Evolutionary conservation across 2,113 vertebrate species (phyloP), one percentile per base, ranked within the genome.

Genomic region (Bubalus kerabau): DNA sequence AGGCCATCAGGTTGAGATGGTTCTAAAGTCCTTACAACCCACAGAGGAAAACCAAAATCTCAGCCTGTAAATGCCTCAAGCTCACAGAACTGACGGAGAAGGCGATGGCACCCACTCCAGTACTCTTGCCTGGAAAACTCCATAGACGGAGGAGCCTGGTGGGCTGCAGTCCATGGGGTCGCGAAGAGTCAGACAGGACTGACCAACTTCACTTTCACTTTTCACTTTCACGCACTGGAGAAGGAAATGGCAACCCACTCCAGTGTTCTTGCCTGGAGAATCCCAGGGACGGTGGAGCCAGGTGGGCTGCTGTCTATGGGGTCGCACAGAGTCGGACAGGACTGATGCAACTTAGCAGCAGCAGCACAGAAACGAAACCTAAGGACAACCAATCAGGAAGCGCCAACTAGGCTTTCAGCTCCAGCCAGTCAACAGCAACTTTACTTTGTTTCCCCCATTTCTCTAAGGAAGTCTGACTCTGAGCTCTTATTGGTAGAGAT

Each of bases 331-430:
- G 1, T 15, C 15, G 28, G 60, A 62, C 60, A 62, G 2, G 0
- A 62, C 28, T 62, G 59, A 60, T 0, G 12, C 0, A 1, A 15
- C 13, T 30, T 30, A 15, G 60, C 60, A 62, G 13, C 60, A 62
- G 60, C 60, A 62, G 6, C n/a, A 50, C 24, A n/a, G n/a, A 91
- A 60, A 23, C 0, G 17, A 91, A 80, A 36, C 32, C 40, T 60
- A n/a, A 57, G 40, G 8, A 90, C 56, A 60, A 6, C 43, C 57
- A 48, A 50, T 46, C 43, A 81, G 30, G 7, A 19, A 36, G 8
- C 4, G 4, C 43, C 56, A 91, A 60, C 14, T 9, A 60, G 15
- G 30, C 21, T 50, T 19, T 60, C 26, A 17, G 74, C 56, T n/a
- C 16, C 3, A 48, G 14, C 8, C 67, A 32, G 8, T 32, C 52